These are phyloP conservation scores for Pterocles burchelli DNA, from an alignment of 2,113 vertebrate genomes.

Conservation along the genomic window DNA sequence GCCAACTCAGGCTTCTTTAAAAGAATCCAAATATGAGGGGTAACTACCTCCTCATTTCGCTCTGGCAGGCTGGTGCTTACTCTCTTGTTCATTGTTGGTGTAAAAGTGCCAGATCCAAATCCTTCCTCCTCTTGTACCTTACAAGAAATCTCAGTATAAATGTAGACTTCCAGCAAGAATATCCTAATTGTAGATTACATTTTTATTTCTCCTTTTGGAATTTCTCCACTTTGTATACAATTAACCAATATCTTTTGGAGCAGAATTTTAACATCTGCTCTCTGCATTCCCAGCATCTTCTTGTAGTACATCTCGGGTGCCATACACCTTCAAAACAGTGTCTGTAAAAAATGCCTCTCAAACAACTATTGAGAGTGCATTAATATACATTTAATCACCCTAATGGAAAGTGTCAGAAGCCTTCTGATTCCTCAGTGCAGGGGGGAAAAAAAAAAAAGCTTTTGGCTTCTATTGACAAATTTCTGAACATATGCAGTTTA, in stretches of 20 bases:
- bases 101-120: background rate
- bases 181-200: background rate
- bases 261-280: background rate
- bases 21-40: background rate
- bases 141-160: background rate
- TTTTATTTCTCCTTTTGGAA: background rate
- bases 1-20: background rate
- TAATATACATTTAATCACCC: background rate
- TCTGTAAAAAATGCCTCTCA: background rate
- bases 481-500: background rate
- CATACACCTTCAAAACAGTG: background rate
- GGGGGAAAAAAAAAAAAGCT: fast-evolving
- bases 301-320: background rate
- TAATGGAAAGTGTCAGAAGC: background rate
- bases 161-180: background rate
- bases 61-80: background rate
- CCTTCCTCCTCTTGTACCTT: background rate
- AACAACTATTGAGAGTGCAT: background rate
- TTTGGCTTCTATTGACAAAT: background rate
- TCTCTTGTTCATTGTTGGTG: fast-evolving
- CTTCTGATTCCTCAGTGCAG: background rate
- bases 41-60: background rate
- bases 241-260: background rate
- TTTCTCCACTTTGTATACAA: background rate
- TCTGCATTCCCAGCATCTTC: background rate